Base-by-base conservation (phyloP, 2,888 invertebrate species). In the Emmelina monodactyla region DNA sequence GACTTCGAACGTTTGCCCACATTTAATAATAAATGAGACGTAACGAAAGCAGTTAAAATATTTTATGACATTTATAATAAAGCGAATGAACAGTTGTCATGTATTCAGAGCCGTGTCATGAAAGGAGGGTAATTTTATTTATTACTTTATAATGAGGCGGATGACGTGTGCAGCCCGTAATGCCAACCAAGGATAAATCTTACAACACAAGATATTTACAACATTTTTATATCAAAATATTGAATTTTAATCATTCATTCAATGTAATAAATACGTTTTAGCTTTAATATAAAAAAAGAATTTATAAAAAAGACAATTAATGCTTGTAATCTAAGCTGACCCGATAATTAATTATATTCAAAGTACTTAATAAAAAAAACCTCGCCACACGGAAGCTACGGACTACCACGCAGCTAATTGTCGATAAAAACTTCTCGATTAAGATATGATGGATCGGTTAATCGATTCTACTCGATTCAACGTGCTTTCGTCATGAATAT, bases 41-140 rank as follows among this genome's bases (percentile, higher is more conserved):
- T 43, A 35, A 38, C 39, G 43, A 44, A 42, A 44, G 41, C 43
- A 35, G 41, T 25, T 25, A 25, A n/a, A 25, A 25, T 25, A 25
- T 25, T 25, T 25, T 10, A 25, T 11, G 25, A 25, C 25, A 25
- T 25, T 3, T 53, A 56, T 53, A 45, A 50, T 67, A 66, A 71
- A 58, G 29, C 13, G 51, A 56, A 57, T 48, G 61, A 60, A 54
- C 49, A 56, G 58, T 58, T 65, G 70, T 65, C 68, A 58, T 56
- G 55, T 51, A 53, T 62, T 63, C 58, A 55, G 52, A 47, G 53
- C 47, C 51, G 55, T 53, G 53, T 62, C 60, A 53, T 73, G 70
- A 71, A 75, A 64, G 65, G 58, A 46, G 49, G 56, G 60, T 75
- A 71, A 73, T 76, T 72, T 73, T 71, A 76, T 76, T 78, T 78